Conservation (phyloP, 2,797 vertebrate species). For the Clarias fuscus region DNA sequence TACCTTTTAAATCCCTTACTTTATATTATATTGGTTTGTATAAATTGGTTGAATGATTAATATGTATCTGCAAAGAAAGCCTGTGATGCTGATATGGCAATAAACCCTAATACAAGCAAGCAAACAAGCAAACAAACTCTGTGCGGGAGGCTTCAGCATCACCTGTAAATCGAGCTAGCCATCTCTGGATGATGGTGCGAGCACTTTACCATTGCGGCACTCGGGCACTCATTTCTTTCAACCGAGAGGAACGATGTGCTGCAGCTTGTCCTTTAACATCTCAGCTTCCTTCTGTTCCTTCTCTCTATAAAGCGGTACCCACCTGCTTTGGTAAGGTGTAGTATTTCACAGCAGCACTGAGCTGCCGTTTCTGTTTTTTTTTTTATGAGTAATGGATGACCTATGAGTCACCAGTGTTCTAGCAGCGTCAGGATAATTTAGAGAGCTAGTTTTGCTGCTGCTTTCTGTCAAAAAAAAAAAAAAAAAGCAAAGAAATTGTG, state of each 20-base stretch:
- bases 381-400: constrained; percentile 45
- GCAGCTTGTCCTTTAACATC: neutral
- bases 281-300: neutral
- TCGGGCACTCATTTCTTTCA: constrained; percentile 15
- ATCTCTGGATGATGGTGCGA: too few species aligned
- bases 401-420: constrained; percentile 47
- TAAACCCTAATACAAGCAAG: too few species aligned
- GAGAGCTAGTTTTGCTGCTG: constrained; percentile 10
- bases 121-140: too few species aligned
- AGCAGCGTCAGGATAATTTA: constrained; percentile 19
- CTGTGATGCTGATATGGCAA: too few species aligned
- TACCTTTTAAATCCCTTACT: too few species aligned
- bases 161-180: too few species aligned
- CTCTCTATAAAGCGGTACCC: neutral
- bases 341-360: constrained; percentile 33
- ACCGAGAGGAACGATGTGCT: constrained; percentile 19
- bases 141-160: too few species aligned
- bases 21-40: too few species aligned
- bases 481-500: too few species aligned
- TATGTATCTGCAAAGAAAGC: too few species aligned
- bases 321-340: constrained; percentile 16
- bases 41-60: too few species aligned
- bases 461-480: neutral
- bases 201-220: too few species aligned
- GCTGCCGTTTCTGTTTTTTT: constrained; percentile 11